Base-by-base conservation (phyloP, 2,888 invertebrate species). In the Ditylenchus weischeri region DNA sequence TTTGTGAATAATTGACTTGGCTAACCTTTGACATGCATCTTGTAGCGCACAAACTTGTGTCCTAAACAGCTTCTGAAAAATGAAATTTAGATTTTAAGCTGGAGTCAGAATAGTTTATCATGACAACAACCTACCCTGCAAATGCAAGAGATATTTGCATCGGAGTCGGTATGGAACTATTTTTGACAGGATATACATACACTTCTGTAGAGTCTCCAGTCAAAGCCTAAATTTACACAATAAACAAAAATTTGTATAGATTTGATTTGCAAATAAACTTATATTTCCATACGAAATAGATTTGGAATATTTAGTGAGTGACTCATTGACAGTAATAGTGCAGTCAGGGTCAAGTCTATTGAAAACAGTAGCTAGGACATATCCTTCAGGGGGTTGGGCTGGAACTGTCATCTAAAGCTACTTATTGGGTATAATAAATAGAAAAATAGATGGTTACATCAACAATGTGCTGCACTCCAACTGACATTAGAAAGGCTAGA, bases 41-140 rank as follows among this genome's bases (percentile, higher is more conserved):
- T 62, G n/a, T 62, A 62, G 48, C 62, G 62, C 19, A 62, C 48
- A n/a, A 47, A 19, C 47, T 62, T 62, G n/a, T 62, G 62, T 15
- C 48, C 23, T 8, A 10, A 48, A 48, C 62, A 62, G 8, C n/a
- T 48, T 7, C 62, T 62, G 49, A 60, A 62, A 54, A 1, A 23
- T 18, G 3, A 54, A 4, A 10, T 54, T 54, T 10, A 21, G 54
- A 23, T 54, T 15, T 54, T 15, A 2, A 23, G 6, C 10, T 54
- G 7, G 2, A 43, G 43, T 43, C 43, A 43, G 15, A 3, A 13
- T 43, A 43, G 2, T 43, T 13, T 43, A 13, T 43, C 1, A 43
- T 43, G 43, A 5, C 11, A 29, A 54, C 1, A 7, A 21, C 2
- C 6, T 50, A 54, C 54, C 54, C 54, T 23, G 54, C 21, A 29